Base-by-base conservation (phyloP, 2,113 vertebrate species). In the Nothoprocta perdicaria region DNA sequence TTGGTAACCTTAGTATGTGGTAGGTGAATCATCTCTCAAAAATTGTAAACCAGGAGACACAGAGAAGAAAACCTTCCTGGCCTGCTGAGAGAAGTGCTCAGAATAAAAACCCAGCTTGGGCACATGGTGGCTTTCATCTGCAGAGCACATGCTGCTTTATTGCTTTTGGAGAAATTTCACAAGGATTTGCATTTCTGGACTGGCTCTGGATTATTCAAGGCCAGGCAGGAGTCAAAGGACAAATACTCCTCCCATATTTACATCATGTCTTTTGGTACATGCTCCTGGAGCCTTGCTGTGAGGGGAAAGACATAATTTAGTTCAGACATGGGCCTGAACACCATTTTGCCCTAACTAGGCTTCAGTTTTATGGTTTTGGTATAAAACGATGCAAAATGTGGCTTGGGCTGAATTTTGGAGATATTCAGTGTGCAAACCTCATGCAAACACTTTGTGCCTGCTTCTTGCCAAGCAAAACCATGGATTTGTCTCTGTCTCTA, bases 21-120 rank as follows among this genome's bases (percentile, higher is more conserved):
- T 94, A 93, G 89, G 89, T 96, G 95, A 95, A 95, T 96, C 96
- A 96, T 91, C 91, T 74, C 57, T 50, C 79, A 96, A 87, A 94
- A 91, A 94, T 91, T 80, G 84, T 79, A 31, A 89, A 82, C 92
- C 92, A 95, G 92, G 90, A 65, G 1, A 87, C 1, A 1, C 0
- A 0, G 87, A 87, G 76, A 85, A 96, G 81, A 83, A 94, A 94
- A 48, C 57, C 90, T 93, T 89, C 72, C 75, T 31, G 38, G 88
- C 43, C 88, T 87, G 53, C 50, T 6, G 83, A 66, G 50, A 7
- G 57, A 48, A 86, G 29, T 10, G 40, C 62, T 94, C 80, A 80
- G 63, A 65, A 74, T 46, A 67, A 38, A 52, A 76, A 65, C 62
- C 63, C 85, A 31, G 60, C 78, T 63, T 21, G 82, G 87, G 90